A percentile compares a stretch with the other conserved stretches of the same genome.
phyloP scores from a whole-genome alignment of 2,888 invertebrate species.

The Tricholauxania praeusta region DNA sequence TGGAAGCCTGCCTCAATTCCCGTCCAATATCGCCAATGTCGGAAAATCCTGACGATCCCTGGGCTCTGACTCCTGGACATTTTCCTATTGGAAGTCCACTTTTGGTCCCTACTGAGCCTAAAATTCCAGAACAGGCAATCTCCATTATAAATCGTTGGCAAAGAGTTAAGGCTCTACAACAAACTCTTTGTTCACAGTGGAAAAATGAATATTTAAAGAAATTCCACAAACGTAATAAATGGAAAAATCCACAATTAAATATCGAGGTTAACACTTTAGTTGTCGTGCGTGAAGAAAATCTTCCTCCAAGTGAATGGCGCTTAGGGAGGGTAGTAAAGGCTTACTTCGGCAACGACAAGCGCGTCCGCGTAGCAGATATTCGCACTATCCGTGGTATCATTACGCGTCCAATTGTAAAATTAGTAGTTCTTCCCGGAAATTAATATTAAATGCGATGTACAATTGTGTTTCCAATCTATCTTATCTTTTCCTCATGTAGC shows the following conservation, averaged over 20 bases:
- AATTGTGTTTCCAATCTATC: no score
- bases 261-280: no score
- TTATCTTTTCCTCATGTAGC: no score
- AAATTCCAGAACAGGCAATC: background rate
- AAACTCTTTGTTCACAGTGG: background rate
- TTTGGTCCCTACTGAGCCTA: constrained; percentile 19
- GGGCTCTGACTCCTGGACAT: constrained; percentile 22
- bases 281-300: constrained; percentile 6
- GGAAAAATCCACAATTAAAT: no score
- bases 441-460: background rate
- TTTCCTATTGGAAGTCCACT: constrained; percentile 19
- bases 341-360: constrained; percentile 5
- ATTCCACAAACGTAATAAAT: no score
- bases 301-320: constrained; percentile 18
- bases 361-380: constrained; percentile 10
- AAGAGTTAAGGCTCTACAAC: background rate
- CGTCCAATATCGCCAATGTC: constrained; percentile 19
- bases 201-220: no score
- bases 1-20: constrained; percentile 33
- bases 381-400: constrained; percentile 3
- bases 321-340: constrained; percentile 8
- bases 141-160: background rate
- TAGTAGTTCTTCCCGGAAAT: background rate
- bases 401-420: constrained; percentile 7
- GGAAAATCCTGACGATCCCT: constrained; percentile 16